These are phyloP conservation scores for Dexiosoma caninum DNA, from an alignment of 2,888 invertebrate species.

Conservation along the genomic window DNA sequence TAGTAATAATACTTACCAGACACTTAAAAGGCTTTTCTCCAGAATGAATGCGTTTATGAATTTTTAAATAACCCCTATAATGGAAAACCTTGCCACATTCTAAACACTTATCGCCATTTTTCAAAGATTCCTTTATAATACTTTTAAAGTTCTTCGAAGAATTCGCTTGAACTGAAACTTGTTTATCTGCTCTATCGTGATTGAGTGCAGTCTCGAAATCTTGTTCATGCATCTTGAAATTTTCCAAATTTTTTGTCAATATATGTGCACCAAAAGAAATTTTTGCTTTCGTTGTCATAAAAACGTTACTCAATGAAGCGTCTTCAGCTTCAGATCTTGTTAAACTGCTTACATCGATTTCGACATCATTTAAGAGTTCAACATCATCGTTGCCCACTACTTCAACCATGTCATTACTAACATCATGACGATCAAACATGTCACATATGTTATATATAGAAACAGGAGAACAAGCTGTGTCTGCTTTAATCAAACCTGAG, in stretches of 20 bases:
- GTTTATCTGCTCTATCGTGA: not conserved
- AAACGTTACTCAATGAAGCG: conserved; percentile 67
- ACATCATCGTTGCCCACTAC: conserved; percentile 67
- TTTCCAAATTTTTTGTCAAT: not conserved
- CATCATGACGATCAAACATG: conserved; percentile 70
- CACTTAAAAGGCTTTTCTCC: conserved; percentile 72
- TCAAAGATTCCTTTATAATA: conserved; percentile 53
- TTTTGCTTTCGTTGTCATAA: conserved; percentile 47
- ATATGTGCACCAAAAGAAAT: conserved; percentile 19
- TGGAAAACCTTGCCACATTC: conserved; percentile 71
- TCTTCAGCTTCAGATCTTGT: conserved; percentile 70
- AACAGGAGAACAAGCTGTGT: conserved; percentile 48
- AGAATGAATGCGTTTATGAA: conserved; percentile 70
- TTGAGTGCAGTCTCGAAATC: not conserved
- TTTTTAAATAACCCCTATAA: conserved; percentile 70
- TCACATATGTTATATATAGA: conserved; percentile 70
- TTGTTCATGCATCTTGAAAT: conserved; percentile 1
- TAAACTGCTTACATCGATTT: conserved; percentile 70
- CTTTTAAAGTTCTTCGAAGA: not conserved
- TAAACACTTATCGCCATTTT: conserved; percentile 69
- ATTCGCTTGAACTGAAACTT: not conserved
- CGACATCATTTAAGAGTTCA: conserved; percentile 68
- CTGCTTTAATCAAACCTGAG: conserved; percentile 56
- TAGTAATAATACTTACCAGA: conserved; percentile 65
- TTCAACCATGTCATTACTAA: conserved; percentile 66